A percentile compares a stretch with the other conserved stretches of the same genome.
These are phyloP conservation scores for Rambutsinella grinnellia DNA, from an alignment of 2,888 invertebrate species.

Conservation along the genomic window DNA sequence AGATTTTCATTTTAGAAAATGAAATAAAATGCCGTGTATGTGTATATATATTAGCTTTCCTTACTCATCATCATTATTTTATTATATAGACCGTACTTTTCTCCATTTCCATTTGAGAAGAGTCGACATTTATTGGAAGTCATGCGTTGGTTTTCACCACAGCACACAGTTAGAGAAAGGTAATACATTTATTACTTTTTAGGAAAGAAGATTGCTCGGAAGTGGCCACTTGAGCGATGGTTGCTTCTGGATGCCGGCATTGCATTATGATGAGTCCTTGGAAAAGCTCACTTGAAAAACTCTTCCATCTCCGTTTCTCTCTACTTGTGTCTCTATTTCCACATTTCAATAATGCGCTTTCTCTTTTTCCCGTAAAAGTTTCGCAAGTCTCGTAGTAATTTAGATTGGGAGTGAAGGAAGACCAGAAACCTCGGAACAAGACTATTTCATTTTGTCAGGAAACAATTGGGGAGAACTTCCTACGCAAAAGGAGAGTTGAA, in stretches of 20 bases:
- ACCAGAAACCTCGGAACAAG: constrained; percentile 30
- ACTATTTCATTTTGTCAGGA: constrained; percentile 29
- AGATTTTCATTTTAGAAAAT: neutral
- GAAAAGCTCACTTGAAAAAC: constrained; percentile 28
- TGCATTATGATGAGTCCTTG: constrained; percentile 36
- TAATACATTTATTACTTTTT: constrained; percentile 19
- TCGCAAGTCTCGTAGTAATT: no score
- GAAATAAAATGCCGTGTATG: no score
- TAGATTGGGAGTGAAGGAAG: no score
- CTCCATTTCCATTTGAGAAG: no score
- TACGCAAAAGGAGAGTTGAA: constrained; percentile 20
- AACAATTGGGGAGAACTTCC: constrained; percentile 27
- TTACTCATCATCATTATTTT: no score
- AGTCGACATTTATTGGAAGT: no score
- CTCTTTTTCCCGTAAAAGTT: neutral
- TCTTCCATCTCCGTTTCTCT: constrained; percentile 19
- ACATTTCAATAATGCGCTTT: constrained; percentile 26
- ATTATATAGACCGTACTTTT: no score
- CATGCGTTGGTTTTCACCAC: no score
- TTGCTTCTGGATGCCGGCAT: constrained; percentile 39
- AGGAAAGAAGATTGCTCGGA: constrained; percentile 43
- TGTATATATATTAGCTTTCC: no score
- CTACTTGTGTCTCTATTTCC: constrained; percentile 7
- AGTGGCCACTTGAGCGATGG: constrained; percentile 46
- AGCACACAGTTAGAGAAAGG: no score